Percentiles rank a stretch among this genome's conserved stretches.
Evolutionary conservation across 2,113 vertebrate genomes (phyloP).

Genomic region (Ciconia stormi): DNA sequence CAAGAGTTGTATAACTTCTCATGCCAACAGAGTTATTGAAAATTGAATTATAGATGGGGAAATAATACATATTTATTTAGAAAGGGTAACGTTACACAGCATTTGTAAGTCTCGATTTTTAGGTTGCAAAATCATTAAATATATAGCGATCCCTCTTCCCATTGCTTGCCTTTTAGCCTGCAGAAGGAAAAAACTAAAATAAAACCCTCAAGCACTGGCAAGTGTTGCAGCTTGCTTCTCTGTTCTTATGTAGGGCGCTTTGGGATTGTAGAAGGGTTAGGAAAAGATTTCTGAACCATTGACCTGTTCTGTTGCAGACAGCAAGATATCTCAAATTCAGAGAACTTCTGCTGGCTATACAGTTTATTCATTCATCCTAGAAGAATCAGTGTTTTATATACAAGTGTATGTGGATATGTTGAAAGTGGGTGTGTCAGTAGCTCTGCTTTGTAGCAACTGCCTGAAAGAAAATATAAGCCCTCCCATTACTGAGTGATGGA

Average conservation of each 20-base stretch:
- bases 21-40: background rate
- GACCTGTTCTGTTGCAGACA: background rate
- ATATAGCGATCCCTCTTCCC: background rate
- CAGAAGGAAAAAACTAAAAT: background rate
- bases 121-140: background rate
- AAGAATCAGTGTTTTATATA: background rate
- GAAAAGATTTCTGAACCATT: background rate
- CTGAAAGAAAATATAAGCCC: background rate
- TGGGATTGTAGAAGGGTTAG: background rate
- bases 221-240: background rate
- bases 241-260: background rate
- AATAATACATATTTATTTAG: background rate
- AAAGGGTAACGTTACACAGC: background rate
- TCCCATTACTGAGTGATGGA: background rate
- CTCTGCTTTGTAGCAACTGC: background rate
- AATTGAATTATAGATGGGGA: background rate
- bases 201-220: background rate
- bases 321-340: background rate
- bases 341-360: background rate
- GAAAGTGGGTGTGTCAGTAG: background rate
- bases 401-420: background rate
- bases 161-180: background rate
- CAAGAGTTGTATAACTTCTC: background rate
- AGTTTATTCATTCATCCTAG: background rate
- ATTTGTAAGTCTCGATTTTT: background rate